Conservation (phyloP, 2,113 vertebrate genomes). For the Motacilla tschutschensis region DNA sequence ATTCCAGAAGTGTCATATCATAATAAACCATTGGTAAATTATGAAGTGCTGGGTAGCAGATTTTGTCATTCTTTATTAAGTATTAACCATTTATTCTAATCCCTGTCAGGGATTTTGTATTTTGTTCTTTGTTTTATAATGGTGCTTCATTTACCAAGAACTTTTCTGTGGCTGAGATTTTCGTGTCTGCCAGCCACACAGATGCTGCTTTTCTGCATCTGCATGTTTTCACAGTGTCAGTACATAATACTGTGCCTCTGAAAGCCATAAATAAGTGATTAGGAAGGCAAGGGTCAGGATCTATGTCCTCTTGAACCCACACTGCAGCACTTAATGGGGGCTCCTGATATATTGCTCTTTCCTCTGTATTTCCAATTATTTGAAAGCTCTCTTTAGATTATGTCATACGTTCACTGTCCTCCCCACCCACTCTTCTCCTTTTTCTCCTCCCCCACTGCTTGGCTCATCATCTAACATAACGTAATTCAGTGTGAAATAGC, state of each 20-base stretch:
- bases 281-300: not conserved
- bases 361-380: not conserved
- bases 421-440: not conserved
- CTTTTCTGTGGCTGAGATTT: not conserved
- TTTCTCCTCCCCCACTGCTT: not conserved
- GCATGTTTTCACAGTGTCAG: not conserved
- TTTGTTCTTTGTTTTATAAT: not conserved
- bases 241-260: not conserved
- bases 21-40: constrained; percentile 22
- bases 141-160: not conserved
- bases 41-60: not conserved
- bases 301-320: not conserved
- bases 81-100: not conserved
- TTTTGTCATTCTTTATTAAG: constrained; percentile 11
- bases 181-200: not conserved
- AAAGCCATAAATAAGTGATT: not conserved
- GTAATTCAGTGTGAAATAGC: constrained; percentile 13
- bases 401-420: not conserved
- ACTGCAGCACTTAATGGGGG: not conserved
- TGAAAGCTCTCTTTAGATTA: not conserved
- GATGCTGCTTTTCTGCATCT: not conserved
- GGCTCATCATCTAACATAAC: not conserved
- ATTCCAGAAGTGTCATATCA: constrained; percentile 1
- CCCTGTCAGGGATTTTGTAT: not conserved
- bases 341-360: not conserved